Evolutionary conservation across 1,140 invertebrate species (phyloP).

Genomic region (Anoplolepis gracilipes): DNA sequence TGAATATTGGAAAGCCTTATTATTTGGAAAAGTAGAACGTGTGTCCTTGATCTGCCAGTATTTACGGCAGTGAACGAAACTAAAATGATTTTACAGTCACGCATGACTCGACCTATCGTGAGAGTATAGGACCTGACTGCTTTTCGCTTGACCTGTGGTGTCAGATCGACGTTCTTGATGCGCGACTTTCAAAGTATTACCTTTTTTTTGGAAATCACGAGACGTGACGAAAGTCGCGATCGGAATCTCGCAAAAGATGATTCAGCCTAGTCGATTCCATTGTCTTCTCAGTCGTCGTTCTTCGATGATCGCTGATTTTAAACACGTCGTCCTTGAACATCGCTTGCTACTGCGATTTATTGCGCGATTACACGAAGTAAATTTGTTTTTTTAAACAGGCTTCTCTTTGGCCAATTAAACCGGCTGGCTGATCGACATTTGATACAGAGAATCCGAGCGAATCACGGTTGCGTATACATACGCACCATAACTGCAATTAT

Average conservation of each 20-base stretch:
- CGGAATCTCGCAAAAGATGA: slow-evolving; percentile 4
- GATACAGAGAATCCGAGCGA: slow-evolving; percentile 22
- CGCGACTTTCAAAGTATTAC: slow-evolving; percentile 6
- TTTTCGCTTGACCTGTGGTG: slow-evolving; percentile 58
- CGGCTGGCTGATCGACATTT: slow-evolving; percentile 46
- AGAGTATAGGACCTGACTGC: slow-evolving; percentile 62
- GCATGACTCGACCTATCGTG: slow-evolving; percentile 72
- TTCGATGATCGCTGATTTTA: neutral
- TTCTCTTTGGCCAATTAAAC: slow-evolving; percentile 30
- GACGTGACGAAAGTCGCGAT: slow-evolving; percentile 26
- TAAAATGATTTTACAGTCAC: slow-evolving; percentile 78
- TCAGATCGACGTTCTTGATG: slow-evolving; percentile 18
- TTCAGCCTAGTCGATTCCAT: slow-evolving; percentile 31
- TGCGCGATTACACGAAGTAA: slow-evolving; percentile 31
- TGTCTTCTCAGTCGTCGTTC: slow-evolving; percentile 4
- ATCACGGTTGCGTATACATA: slow-evolving; percentile 42
- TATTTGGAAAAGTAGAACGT: slow-evolving; percentile 43
- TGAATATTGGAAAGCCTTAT: slow-evolving; percentile 37
- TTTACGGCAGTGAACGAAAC: slow-evolving; percentile 67
- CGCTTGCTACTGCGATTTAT: slow-evolving; percentile 25
- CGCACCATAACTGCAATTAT: slow-evolving; percentile 17
- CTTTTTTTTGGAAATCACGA: slow-evolving; percentile 29
- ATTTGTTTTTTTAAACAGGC: slow-evolving; percentile 35
- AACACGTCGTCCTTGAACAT: slow-evolving; percentile 41
- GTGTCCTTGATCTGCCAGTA: slow-evolving; percentile 58